A percentile compares a stretch with the other conserved stretches of the same genome.
Evolutionary conservation across 2,888 invertebrate genomes (phyloP).

Genomic region (Drosophila histrio): DNA sequence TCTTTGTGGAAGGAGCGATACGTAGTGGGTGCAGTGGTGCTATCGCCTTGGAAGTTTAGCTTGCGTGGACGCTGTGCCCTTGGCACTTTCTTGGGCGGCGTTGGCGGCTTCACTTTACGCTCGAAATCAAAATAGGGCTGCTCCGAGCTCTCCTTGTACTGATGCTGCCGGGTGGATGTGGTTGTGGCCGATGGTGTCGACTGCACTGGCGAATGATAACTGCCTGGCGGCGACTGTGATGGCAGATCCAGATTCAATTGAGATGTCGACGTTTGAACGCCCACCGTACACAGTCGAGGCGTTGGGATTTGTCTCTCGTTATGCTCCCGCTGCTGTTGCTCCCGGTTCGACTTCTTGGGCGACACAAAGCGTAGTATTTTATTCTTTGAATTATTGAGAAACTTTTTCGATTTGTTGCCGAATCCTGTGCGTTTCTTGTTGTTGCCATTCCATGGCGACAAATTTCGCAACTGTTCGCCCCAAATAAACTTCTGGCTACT

Average conservation of each 20-base stretch:
- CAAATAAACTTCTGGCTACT: conserved; percentile 73
- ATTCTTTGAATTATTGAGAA: conserved; percentile 80
- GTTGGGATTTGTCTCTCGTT: neutral
- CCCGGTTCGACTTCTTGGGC: conserved; percentile 72
- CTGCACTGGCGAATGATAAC: conserved; percentile 81
- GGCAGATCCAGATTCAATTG: conserved; percentile 53
- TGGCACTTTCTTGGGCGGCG: conserved; percentile 61
- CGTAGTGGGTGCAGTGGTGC: conserved; percentile 53
- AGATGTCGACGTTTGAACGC: conserved; percentile 76
- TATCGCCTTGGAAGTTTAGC: conserved; percentile 65
- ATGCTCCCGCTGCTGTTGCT: conserved; percentile 1
- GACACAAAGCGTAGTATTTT: conserved; percentile 81
- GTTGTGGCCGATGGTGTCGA: conserved; percentile 57
- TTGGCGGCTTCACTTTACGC: conserved; percentile 79
- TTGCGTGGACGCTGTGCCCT: conserved; percentile 67
- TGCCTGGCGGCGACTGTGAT: conserved; percentile 81
- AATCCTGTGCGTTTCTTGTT: conserved; percentile 61
- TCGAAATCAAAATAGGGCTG: conserved; percentile 80
- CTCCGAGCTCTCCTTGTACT: conserved; percentile 22
- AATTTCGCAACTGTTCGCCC: conserved; percentile 75
- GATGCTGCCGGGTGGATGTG: conserved; percentile 30
- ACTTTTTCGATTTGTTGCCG: conserved; percentile 63
- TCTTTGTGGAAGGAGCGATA: conserved; percentile 83
- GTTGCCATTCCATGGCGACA: conserved; percentile 78
- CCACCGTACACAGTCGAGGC: conserved; percentile 70